phyloP scores from a whole-genome alignment of 2,797 vertebrate genomes.

The Micromesistius poutassou region DNA sequence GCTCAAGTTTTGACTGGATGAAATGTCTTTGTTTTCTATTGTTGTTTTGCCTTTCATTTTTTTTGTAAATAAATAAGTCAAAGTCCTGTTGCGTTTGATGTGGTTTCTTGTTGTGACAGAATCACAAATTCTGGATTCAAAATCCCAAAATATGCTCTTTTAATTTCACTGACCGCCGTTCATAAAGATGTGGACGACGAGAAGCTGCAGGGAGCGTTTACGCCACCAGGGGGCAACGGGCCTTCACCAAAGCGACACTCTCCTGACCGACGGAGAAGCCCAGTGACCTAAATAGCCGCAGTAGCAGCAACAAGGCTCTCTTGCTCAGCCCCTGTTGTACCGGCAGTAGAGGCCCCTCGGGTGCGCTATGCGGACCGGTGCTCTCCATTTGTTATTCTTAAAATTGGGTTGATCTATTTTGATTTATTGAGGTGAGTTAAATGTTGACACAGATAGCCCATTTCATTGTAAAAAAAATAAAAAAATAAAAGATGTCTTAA shows the following conservation, averaged over 20 bases:
- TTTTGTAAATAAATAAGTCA: conserved; percentile 71
- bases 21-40: conserved; percentile 32
- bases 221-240: conserved; percentile 23
- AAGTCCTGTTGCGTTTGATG: conserved; percentile 4
- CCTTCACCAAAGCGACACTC: conserved; percentile 12
- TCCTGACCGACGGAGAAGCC: conserved; percentile 38
- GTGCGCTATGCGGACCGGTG: background rate
- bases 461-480: too few species aligned
- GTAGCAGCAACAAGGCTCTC: conserved; percentile 33
- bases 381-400: background rate
- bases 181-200: background rate
- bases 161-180: too few species aligned
- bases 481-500: too few species aligned
- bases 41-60: conserved; percentile 21
- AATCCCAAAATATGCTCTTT: too few species aligned
- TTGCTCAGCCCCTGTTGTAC: conserved; percentile 9
- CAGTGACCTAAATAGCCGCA: conserved; percentile 62
- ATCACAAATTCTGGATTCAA: background rate
- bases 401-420: background rate
- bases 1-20: conserved; percentile 19
- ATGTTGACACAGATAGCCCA: too few species aligned
- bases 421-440: too few species aligned
- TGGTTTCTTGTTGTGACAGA: background rate
- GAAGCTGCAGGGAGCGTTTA: background rate
- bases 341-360: background rate